Evolutionary conservation across 2,797 vertebrate species (phyloP).

Genomic region (Gallirallus australis): DNA sequence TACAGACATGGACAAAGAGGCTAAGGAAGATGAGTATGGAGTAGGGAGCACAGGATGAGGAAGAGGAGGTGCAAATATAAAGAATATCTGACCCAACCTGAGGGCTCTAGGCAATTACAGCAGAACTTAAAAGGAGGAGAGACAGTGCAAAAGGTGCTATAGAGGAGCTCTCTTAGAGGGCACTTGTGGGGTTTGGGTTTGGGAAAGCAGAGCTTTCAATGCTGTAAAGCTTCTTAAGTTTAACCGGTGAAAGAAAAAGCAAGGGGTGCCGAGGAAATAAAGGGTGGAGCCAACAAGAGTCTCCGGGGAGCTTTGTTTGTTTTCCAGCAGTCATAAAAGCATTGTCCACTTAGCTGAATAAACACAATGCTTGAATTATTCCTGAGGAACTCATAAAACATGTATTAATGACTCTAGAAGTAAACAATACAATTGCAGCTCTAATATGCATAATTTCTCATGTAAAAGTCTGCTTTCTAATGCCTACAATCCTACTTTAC

Average conservation of each 20-base stretch:
- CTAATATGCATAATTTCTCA: background rate
- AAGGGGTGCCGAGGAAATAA: background rate
- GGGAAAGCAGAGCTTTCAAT: background rate
- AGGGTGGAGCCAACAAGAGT: conserved; percentile 11
- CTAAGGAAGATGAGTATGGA: background rate
- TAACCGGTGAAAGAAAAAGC: background rate
- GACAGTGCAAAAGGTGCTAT: background rate
- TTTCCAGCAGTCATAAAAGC: conserved; percentile 53
- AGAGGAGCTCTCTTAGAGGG: background rate
- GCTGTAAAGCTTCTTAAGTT: background rate
- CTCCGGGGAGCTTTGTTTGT: conserved; percentile 10
- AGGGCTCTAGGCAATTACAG: background rate
- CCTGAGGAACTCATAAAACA: conserved; percentile 42
- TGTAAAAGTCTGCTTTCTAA: background rate
- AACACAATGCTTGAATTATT: conserved; percentile 4
- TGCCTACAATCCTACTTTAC: background rate
- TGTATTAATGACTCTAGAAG: background rate
- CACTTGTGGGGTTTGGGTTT: background rate
- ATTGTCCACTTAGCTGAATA: background rate
- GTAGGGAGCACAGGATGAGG: background rate
- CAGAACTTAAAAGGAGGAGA: background rate
- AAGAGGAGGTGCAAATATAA: background rate
- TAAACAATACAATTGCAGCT: background rate
- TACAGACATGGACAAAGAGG: background rate
- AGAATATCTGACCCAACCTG: background rate